These are phyloP conservation scores for Stramonita haemastoma DNA, from an alignment of 2,888 invertebrate genomes.

Conservation along the genomic window DNA sequence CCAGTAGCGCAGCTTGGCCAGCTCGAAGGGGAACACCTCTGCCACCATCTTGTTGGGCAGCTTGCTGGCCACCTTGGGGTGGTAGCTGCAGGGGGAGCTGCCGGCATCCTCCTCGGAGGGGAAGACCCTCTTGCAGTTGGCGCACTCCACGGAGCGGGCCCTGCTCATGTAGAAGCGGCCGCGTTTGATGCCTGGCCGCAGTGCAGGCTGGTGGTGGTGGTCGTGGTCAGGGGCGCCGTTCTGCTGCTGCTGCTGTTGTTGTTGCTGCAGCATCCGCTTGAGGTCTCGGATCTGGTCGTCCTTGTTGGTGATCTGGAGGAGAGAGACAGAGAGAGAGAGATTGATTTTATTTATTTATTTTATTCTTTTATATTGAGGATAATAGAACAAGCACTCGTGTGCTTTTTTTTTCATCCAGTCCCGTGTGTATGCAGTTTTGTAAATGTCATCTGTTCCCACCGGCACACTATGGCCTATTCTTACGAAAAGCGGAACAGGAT, in stretches of 20 bases:
- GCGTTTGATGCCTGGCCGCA: conserved; percentile 19
- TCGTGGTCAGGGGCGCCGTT: neutral
- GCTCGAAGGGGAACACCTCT: neutral
- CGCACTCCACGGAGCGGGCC: conserved; percentile 19
- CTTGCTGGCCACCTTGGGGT: conserved; percentile 19
- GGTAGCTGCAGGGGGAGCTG: conserved; percentile 16
- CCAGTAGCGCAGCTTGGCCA: conserved; percentile 36
- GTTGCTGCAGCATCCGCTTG: neutral
- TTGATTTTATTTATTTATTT: too few species aligned
- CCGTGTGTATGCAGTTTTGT: too few species aligned
- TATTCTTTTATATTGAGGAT: too few species aligned
- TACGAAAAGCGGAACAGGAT: too few species aligned
- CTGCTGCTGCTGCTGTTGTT: too few species aligned
- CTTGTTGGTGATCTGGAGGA: neutral
- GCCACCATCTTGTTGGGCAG: conserved; percentile 37
- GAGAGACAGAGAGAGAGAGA: too few species aligned
- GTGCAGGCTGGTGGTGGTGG: neutral
- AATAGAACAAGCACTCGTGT: too few species aligned
- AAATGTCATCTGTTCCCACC: too few species aligned
- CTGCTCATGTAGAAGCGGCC: conserved; percentile 37
- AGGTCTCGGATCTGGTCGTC: neutral
- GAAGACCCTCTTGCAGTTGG: conserved; percentile 35
- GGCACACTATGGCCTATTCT: too few species aligned
- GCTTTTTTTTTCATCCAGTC: too few species aligned
- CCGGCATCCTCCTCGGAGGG: conserved; percentile 20